phyloP scores from a whole-genome alignment of 2,113 vertebrate species.

The Anser cygnoides region DNA sequence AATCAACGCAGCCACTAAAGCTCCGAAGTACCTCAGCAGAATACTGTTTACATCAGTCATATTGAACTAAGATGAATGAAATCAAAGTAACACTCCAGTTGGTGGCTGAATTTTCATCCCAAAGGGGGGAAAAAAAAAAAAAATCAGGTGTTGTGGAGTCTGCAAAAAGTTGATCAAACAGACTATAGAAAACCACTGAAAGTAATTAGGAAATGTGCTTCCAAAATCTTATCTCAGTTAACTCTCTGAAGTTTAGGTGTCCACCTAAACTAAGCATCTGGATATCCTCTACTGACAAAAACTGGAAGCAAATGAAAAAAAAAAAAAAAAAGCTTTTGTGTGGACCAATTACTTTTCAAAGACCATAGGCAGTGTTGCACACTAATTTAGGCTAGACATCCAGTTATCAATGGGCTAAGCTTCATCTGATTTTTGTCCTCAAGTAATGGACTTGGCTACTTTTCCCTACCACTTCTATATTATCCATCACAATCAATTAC shows the following conservation, averaged over 20 bases:
- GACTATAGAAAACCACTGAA: neutral
- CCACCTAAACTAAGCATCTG: neutral
- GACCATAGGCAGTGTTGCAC: neutral
- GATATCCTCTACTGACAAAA: neutral
- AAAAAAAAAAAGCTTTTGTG: neutral
- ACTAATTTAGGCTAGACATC: neutral
- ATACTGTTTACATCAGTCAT: neutral
- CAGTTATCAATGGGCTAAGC: neutral
- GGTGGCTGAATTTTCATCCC: neutral
- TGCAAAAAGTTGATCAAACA: neutral
- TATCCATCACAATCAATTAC: neutral
- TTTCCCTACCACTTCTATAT: neutral
- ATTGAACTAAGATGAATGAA: neutral
- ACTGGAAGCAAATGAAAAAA: fast-evolving
- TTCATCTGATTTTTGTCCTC: neutral
- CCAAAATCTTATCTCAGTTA: neutral
- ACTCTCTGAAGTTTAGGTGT: fast-evolving
- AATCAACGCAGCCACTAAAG: neutral
- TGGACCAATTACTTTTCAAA: neutral
- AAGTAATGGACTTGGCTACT: neutral
- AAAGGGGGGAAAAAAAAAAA: neutral
- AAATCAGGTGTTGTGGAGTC: neutral
- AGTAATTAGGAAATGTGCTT: neutral
- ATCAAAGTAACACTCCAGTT: neutral
- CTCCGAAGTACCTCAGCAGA: neutral